Percentiles rank a stretch among this genome's conserved stretches.
These are phyloP conservation scores for Drosophila testacea DNA, from an alignment of 2,888 invertebrate species.

Conservation along the genomic window DNA sequence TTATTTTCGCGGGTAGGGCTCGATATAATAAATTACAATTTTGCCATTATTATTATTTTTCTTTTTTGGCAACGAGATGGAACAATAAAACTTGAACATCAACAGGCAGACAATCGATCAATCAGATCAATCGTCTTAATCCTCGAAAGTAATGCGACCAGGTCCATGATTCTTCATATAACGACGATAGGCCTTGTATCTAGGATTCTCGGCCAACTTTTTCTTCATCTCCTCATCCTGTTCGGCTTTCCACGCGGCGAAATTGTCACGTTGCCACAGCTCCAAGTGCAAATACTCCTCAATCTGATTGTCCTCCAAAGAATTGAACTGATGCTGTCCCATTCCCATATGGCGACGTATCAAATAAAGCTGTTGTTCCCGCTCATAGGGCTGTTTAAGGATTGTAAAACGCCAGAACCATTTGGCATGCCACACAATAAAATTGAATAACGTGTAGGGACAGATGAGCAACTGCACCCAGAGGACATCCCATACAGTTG, in stretches of 20 bases:
- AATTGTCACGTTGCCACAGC: constrained; percentile 94
- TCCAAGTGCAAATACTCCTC: constrained; percentile 90
- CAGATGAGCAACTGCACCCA: constrained; percentile 93
- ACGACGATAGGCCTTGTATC: constrained; percentile 94
- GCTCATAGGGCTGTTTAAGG: constrained; percentile 90
- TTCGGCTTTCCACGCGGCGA: constrained; percentile 90
- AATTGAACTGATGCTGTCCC: constrained; percentile 90
- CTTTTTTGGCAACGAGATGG: constrained; percentile 31
- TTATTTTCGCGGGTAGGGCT: too few species aligned
- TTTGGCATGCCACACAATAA: constrained; percentile 90
- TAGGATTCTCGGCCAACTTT: constrained; percentile 93
- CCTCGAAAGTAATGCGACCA: constrained; percentile 96
- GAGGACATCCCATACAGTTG: constrained; percentile 90
- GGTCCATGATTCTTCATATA: constrained; percentile 96
- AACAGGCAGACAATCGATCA: constrained; percentile 1
- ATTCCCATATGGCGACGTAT: constrained; percentile 92
- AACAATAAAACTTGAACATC: constrained; percentile 82
- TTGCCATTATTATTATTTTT: background rate
- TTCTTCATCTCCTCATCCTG: constrained; percentile 94
- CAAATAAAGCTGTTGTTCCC: constrained; percentile 93
- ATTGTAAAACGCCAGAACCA: constrained; percentile 94
- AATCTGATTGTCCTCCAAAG: constrained; percentile 90
- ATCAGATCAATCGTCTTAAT: constrained; percentile 84
- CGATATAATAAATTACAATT: constrained; percentile 40
- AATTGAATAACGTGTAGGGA: constrained; percentile 90